Evolutionary conservation across 2,797 vertebrate species (phyloP).

Genomic region (Geotrypetes seraphini): DNA sequence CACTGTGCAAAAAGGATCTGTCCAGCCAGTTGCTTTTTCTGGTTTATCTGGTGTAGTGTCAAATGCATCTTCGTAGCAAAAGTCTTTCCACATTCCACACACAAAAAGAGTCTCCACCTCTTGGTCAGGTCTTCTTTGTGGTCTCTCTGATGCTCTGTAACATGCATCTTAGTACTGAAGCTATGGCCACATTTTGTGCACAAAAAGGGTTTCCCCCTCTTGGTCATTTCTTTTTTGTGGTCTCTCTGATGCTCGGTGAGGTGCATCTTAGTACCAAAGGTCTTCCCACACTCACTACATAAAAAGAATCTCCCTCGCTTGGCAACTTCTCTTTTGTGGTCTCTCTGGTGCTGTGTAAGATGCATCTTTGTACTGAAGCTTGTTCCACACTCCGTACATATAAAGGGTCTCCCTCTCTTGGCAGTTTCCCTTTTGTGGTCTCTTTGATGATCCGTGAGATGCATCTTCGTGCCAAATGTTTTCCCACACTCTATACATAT

Average conservation of each 20-base stretch:
- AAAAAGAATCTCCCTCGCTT: constrained; percentile 27
- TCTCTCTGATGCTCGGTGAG: constrained; percentile 32
- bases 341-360: constrained; percentile 32
- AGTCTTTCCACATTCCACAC: constrained; percentile 23
- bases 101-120: no score
- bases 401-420: constrained; percentile 24
- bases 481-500: no score
- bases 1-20: constrained; percentile 26
- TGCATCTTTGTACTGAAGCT: constrained; percentile 30
- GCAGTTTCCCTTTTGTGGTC: no score
- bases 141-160: constrained; percentile 33
- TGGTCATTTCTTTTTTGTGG: no score
- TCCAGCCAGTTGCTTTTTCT: constrained; percentile 31
- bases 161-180: constrained; percentile 30
- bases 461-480: no score
- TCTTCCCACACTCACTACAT: constrained; percentile 23
- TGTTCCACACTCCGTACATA: constrained; percentile 26
- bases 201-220: no score
- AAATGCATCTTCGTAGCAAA: constrained; percentile 33
- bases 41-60: constrained; percentile 30
- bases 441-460: no score
- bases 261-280: constrained; percentile 28
- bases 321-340: constrained; percentile 29
- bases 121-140: no score
- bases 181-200: constrained; percentile 34